Evolutionary conservation across 2,888 invertebrate species (phyloP), one percentile per base, ranked within the genome.

Genomic region (Norana najaformis): DNA sequence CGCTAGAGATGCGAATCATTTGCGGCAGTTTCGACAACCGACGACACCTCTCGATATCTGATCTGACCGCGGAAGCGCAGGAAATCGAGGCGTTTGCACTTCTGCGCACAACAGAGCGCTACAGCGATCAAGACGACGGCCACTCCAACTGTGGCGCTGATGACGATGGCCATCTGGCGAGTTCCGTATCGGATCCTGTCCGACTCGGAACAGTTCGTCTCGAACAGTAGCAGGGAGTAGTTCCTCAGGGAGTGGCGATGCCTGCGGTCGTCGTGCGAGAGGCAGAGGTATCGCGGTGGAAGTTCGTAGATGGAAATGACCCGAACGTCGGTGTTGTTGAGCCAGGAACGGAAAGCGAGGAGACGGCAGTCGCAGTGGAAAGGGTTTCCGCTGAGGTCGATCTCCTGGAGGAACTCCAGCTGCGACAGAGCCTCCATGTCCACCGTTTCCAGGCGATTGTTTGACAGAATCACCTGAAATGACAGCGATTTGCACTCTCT

Each of bases 1-100:
- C 20, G 34, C 36, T 36, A 85, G 18, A 85, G 85, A 85, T 85
- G 85, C 85, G 85, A 85, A 85, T 85, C 85, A 23, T 30, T 85
- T 37, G 85, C 35, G 14, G 35, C 20, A 85, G 85, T 8, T 69
- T 69, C 69, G 30, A 69, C 92, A 69, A 92, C 91, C 8, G 91
- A 92, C 20, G 92, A 92, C 90, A 92, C 92, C 89, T 92, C 92
- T 38, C 92, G 88, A 91, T 92, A 92, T 37, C 92, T 90, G 41
- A 92, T 90, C 89, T 92, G 92, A 92, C 92, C 92, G 8, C 91
- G 89, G 89, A 92, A 92, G 38, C 92, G 92, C 82, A 91, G 89
- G 37, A 88, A 91, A 83, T 91, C 91, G 30, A 91, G 53, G 18
- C 85, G 69, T 37, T 91, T 90, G 88, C 92, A 92, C 47, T 91